These are phyloP conservation scores for Clusia tigrina DNA, from an alignment of 2,888 invertebrate genomes.

Conservation along the genomic window DNA sequence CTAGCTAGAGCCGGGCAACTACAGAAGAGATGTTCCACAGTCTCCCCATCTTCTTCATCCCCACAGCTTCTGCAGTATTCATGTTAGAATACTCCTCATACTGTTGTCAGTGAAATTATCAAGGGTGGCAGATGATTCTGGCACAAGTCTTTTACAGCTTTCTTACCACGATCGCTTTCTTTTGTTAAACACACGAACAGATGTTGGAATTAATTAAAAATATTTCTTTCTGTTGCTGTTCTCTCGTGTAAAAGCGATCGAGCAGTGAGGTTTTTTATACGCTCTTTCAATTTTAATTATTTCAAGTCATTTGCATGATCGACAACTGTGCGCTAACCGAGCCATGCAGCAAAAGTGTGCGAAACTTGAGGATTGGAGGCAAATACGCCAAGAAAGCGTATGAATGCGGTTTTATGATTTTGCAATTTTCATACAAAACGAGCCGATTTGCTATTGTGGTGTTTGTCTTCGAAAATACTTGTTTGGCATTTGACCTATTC, in stretches of 20 bases:
- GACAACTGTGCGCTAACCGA: constrained; percentile 34
- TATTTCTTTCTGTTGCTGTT: not conserved
- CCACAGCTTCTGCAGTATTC: too few species aligned
- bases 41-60: too few species aligned
- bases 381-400: not conserved
- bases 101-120: too few species aligned
- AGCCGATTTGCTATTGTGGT: constrained; percentile 14
- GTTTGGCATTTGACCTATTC: constrained; percentile 58
- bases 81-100: too few species aligned
- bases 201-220: constrained; percentile 12
- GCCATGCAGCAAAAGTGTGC: constrained; percentile 47
- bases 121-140: too few species aligned
- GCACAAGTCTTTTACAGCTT: not conserved
- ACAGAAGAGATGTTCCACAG: too few species aligned
- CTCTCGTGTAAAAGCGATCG: too few species aligned
- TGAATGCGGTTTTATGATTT: constrained; percentile 49
- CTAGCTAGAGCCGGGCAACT: too few species aligned
- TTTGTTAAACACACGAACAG: not conserved
- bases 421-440: constrained; percentile 42
- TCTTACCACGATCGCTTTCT: not conserved
- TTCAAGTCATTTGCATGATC: constrained; percentile 22
- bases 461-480: constrained; percentile 39
- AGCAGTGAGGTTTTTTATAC: constrained; percentile 12
- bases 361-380: too few species aligned
- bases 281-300: constrained; percentile 27